Evolutionary conservation across 2,888 invertebrate species (phyloP).

Genomic region (Creontiades dilutus): DNA sequence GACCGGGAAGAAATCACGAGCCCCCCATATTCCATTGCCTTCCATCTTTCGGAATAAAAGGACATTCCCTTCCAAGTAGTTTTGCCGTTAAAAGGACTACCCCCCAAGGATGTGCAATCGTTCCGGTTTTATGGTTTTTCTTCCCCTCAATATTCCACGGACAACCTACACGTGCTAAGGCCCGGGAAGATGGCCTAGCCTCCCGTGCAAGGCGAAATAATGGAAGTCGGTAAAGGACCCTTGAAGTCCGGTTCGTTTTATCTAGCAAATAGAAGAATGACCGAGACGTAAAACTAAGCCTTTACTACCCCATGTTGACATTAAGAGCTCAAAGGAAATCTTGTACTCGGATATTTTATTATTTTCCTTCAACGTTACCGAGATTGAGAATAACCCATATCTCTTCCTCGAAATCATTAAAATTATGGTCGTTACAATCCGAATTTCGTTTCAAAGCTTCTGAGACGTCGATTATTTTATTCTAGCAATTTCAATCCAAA

Average conservation of each 20-base stretch:
- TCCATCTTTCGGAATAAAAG: slow-evolving; percentile 11
- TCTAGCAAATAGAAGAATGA: no score
- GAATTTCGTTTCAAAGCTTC: no score
- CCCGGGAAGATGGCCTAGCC: not conserved
- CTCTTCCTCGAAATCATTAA: no score
- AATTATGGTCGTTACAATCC: no score
- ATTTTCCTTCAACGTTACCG: no score
- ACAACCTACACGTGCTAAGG: not conserved
- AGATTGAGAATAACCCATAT: no score
- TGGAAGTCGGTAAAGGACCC: not conserved
- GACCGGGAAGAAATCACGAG: slow-evolving; percentile 13
- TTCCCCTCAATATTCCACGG: slow-evolving; percentile 26
- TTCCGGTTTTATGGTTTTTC: slow-evolving; percentile 28
- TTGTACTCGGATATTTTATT: no score
- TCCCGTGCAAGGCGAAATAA: not conserved
- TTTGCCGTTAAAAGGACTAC: not conserved
- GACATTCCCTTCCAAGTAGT: slow-evolving; percentile 25
- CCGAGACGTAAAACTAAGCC: no score
- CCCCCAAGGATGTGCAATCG: slow-evolving; percentile 14
- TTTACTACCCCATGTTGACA: no score
- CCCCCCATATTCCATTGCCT: not conserved
- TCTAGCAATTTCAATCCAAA: no score
- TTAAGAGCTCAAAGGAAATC: no score
- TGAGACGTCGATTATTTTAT: no score
- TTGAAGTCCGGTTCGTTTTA: not conserved